Conservation (phyloP, 2,888 invertebrate genomes). For the Opisthograptis luteolata region DNA sequence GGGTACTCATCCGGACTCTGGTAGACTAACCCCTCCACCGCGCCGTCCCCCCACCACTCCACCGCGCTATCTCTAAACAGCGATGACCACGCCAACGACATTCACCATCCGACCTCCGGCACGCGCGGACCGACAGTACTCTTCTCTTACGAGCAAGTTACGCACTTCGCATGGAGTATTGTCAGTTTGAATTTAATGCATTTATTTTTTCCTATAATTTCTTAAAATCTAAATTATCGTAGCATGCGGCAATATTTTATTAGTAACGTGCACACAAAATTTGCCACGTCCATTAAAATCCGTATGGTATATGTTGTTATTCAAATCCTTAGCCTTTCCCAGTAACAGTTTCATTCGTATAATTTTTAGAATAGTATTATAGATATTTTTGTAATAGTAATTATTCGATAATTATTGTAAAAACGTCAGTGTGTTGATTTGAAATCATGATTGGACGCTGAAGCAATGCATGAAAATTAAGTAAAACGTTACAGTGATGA, state of each 20-base stretch:
- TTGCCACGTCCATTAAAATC: constrained; percentile 59
- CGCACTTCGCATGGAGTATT: constrained; percentile 35
- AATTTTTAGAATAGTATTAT: constrained; percentile 80
- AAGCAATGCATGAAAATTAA: constrained; percentile 16
- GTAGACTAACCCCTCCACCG: constrained; percentile 71
- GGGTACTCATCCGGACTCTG: constrained; percentile 88
- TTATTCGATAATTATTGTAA: constrained; percentile 74
- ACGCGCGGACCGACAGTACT: constrained; percentile 43
- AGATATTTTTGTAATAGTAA: constrained; percentile 83
- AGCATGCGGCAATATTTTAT: constrained; percentile 54
- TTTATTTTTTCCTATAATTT: constrained; percentile 63
- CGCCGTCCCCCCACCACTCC: constrained; percentile 40
- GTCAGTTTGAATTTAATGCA: constrained; percentile 53
- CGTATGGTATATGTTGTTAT: constrained; percentile 79
- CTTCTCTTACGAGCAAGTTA: constrained; percentile 25
- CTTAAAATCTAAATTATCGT: constrained; percentile 56
- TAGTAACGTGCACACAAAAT: constrained; percentile 46
- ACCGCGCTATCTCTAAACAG: constrained; percentile 42
- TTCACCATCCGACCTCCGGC: constrained; percentile 37
- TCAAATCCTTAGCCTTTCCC: constrained; percentile 81
- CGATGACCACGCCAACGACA: constrained; percentile 36
- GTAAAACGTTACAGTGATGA: constrained; percentile 36
- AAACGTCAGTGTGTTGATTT: constrained; percentile 54
- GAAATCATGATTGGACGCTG: constrained; percentile 41
- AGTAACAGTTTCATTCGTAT: constrained; percentile 73